These are phyloP conservation scores for Auanema freiburgensis DNA, from an alignment of 2,888 invertebrate species.

Conservation along the genomic window DNA sequence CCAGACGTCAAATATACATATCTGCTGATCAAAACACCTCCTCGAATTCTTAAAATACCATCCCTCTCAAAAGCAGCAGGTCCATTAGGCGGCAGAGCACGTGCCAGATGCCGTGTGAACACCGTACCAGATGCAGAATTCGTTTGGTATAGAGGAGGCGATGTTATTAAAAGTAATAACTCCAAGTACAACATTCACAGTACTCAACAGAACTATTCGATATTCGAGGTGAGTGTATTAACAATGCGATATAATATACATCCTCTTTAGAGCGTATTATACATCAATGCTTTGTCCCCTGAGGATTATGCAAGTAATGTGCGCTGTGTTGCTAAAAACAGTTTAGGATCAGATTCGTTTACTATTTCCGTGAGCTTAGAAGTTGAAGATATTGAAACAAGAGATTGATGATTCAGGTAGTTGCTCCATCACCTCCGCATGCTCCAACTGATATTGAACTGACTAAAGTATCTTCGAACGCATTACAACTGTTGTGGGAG, in stretches of 20 bases:
- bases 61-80: conserved; percentile 51
- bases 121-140: conserved; percentile 60
- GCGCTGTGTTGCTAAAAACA: conserved; percentile 50
- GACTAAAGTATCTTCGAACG: conserved; percentile 48
- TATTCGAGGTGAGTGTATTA: conserved; percentile 46
- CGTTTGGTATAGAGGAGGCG: conserved; percentile 50
- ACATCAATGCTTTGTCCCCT: conserved; percentile 49
- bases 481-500: conserved; percentile 47
- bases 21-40: conserved; percentile 55
- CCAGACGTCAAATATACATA: conserved; percentile 43
- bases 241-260: not conserved
- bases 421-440: conserved; percentile 50
- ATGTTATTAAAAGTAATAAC: conserved; percentile 54
- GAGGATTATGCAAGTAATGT: conserved; percentile 55
- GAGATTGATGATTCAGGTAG: not conserved
- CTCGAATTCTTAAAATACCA: conserved; percentile 42
- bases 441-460: conserved; percentile 47
- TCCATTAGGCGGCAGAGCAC: conserved; percentile 38
- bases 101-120: conserved; percentile 48
- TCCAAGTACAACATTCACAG: conserved; percentile 55
- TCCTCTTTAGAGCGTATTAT: conserved; percentile 48
- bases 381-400: too few species aligned
- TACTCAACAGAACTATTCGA: conserved; percentile 51
- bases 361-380: conserved; percentile 37
- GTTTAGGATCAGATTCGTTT: conserved; percentile 48